A percentile compares a stretch with the other conserved stretches of the same genome.
phyloP scores from a whole-genome alignment of 2,888 invertebrate species.

The Pyrrhia umbra region DNA sequence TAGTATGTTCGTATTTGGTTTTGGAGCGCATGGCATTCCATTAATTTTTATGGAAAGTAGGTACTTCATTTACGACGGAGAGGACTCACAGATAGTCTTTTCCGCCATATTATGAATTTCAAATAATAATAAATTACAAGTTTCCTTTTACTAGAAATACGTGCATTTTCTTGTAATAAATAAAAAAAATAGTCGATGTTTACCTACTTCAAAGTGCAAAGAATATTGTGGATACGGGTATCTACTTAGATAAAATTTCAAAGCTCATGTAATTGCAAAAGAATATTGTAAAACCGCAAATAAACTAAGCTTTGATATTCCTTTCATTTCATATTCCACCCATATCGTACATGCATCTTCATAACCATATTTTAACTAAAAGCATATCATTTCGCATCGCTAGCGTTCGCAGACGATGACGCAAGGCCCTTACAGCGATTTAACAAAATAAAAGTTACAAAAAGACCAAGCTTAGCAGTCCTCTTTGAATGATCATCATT shows the following conservation, averaged over 20 bases:
- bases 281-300: no score
- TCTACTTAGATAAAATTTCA: no score
- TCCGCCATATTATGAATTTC: no score
- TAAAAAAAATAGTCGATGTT: no score
- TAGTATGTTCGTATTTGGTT: constrained; percentile 34
- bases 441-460: constrained; percentile 67
- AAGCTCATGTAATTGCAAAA: no score
- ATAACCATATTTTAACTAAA: constrained; percentile 7
- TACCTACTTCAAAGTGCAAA: no score
- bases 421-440: constrained; percentile 74
- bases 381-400: constrained; percentile 18
- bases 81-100: no score
- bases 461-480: constrained; percentile 64
- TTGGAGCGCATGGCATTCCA: constrained; percentile 52
- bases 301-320: neutral
- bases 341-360: neutral
- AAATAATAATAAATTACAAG: no score
- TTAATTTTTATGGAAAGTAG: constrained; percentile 18
- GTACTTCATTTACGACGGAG: neutral
- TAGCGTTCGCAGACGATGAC: constrained; percentile 86
- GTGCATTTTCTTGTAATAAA: no score
- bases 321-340: no score
- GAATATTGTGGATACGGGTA: no score
- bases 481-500: constrained; percentile 74
- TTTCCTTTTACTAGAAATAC: no score